Evolutionary conservation across 2,113 vertebrate species (phyloP), one percentile per base, ranked within the genome.

Genomic region (Takifugu flavidus): DNA sequence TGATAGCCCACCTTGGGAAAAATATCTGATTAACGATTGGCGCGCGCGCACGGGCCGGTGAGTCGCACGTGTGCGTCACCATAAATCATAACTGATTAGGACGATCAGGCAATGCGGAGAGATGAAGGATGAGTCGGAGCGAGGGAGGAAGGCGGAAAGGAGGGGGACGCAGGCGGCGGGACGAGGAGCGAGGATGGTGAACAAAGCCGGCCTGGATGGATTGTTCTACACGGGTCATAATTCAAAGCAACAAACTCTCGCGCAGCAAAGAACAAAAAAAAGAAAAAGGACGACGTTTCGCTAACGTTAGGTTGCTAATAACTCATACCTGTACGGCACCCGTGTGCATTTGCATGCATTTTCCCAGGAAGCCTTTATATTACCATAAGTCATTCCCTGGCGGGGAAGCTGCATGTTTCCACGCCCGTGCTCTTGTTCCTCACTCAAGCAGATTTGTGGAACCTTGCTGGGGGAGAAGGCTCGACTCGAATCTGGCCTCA

Each of bases 41-140:
- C 62, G 65, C 49, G 60, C 39, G 50, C 2, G 56, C 47, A n/a
- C 47, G 70, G 49, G 14, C 8, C 53, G 61, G 50, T 56, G 56
- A 46, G 39, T 49, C 44, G 49, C 57, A 39, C 67, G 61, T 59
- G 45, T 29, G 53, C 27, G 67, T 64, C 67, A 51, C 75, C n/a
- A 79, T 84, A 66, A 83, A 87, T 87, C 82, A 82, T 47, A 72
- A 65, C 61, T 62, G 75, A 82, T 86, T 84, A 85, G 73, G 67
- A 68, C 67, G 76, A 82, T 70, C 68, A 63, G 64, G 73, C 67
- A 60, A 62, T 20, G 71, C 66, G 57, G 67, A 56, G 70, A 62
- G 57, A 78, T 53, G 73, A 80, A 59, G 15, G 25, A 70, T 78
- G 73, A 70, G 42, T 57, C 25, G 49, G 13, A 56, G 12, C 62